Evolutionary conservation across 2,888 invertebrate species (phyloP), one percentile per base, ranked within the genome.

Genomic region (Hoplodrina ambigua): DNA sequence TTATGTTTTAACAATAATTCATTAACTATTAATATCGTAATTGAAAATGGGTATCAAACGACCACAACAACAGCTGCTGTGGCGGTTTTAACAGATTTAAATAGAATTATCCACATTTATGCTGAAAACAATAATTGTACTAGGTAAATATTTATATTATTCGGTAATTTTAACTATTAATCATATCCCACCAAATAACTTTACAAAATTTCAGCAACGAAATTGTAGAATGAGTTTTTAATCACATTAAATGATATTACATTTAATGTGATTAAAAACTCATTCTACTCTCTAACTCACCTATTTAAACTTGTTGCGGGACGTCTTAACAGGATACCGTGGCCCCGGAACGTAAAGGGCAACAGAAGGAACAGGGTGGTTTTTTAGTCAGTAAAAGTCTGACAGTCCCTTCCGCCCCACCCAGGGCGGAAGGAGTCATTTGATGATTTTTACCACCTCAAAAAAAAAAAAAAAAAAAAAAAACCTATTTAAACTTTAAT

Each of bases 401-500:
- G n/a, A n/a, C n/a, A n/a, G n/a, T n/a, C n/a, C n/a, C n/a, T n/a
- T n/a, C n/a, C n/a, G n/a, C n/a, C n/a, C n/a, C n/a, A n/a, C n/a
- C n/a, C n/a, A n/a, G n/a, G n/a, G n/a, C n/a, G n/a, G n/a, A n/a
- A n/a, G n/a, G n/a, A n/a, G n/a, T n/a, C n/a, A n/a, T n/a, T n/a
- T n/a, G n/a, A n/a, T n/a, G n/a, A n/a, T n/a, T n/a, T n/a, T n/a
- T n/a, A n/a, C n/a, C n/a, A n/a, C n/a, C n/a, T n/a, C n/a, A n/a
- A n/a, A n/a, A n/a, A n/a, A n/a, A n/a, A n/a, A n/a, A n/a, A n/a
- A n/a, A n/a, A n/a, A n/a, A n/a, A n/a, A 53, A 76, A 81, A 71
- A 71, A 70, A 64, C 65, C 79, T 83, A 82, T 84, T 80, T 76
- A 68, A 83, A 79, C 49, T 83, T 85, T 83, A 84, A 85, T 85